These are phyloP conservation scores for Genyomyrus donnyi DNA, from an alignment of 2,113 vertebrate genomes.

Conservation along the genomic window DNA sequence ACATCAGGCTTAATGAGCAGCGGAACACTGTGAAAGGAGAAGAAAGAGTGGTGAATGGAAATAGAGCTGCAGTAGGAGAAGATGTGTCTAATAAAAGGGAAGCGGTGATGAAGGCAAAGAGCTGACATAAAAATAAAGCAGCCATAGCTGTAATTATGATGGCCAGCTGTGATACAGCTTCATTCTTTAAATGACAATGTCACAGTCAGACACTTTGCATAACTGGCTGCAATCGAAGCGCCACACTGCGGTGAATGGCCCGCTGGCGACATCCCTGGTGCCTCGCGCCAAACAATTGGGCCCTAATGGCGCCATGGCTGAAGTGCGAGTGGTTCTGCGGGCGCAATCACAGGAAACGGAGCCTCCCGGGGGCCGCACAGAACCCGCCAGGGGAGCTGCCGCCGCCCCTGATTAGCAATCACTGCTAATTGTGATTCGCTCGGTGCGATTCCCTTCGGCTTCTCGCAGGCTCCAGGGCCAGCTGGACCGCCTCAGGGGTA, in stretches of 20 bases:
- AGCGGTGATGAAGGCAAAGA: background rate
- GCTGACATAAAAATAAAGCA: constrained; percentile 5
- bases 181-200: constrained; percentile 8
- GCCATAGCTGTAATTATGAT: constrained; percentile 10
- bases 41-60: background rate
- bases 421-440: constrained; percentile 40
- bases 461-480: constrained; percentile 13
- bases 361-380: background rate
- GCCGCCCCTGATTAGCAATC: constrained; percentile 40
- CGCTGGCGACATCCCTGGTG: background rate
- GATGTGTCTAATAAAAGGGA: background rate
- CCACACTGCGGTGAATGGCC: background rate
- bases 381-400: background rate
- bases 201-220: constrained; percentile 1
- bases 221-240: background rate
- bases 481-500: background rate
- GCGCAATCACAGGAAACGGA: constrained; percentile 7
- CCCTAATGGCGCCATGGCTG: background rate
- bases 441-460: constrained; percentile 26
- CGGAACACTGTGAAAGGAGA: background rate
- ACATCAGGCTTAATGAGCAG: background rate
- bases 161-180: background rate
- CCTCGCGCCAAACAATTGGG: background rate
- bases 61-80: background rate
- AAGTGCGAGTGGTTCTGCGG: background rate